Evolutionary conservation across 2,797 vertebrate genomes (phyloP).

Genomic region (Hemibagrus guttatus): DNA sequence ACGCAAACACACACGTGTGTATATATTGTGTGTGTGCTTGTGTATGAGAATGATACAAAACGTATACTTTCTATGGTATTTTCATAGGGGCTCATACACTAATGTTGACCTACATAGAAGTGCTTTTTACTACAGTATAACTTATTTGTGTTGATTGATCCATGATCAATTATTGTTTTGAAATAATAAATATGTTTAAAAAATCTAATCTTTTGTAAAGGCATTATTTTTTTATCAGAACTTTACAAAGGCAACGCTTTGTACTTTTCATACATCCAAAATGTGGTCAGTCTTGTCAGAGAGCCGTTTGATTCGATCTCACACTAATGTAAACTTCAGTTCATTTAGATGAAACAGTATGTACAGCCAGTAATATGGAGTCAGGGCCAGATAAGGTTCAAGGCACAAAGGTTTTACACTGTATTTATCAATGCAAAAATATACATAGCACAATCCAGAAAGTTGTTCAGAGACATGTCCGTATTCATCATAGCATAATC

Average conservation of each 20-base stretch:
- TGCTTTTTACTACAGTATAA: constrained; percentile 82
- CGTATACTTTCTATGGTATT: constrained; percentile 83
- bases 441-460: not conserved
- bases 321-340: too few species aligned
- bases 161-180: constrained; percentile 80
- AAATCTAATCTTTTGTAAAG: constrained; percentile 51
- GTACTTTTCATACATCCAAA: not conserved
- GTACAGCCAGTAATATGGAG: not conserved
- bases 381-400: not conserved
- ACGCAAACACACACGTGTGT: constrained; percentile 45
- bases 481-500: not conserved
- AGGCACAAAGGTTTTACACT: not conserved
- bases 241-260: too few species aligned
- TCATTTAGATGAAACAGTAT: not conserved
- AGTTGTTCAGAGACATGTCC: not conserved
- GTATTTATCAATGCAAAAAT: not conserved
- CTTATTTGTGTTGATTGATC: constrained; percentile 77
- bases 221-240: too few species aligned
- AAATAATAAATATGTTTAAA: constrained; percentile 78
- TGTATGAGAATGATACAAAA: constrained; percentile 59
- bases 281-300: constrained; percentile 53
- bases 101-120: constrained; percentile 68
- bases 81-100: constrained; percentile 80
- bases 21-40: constrained; percentile 60
- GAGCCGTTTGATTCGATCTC: not conserved